Evolutionary conservation across 2,888 invertebrate species (phyloP).

Genomic region (Cantharis flavilabris): DNA sequence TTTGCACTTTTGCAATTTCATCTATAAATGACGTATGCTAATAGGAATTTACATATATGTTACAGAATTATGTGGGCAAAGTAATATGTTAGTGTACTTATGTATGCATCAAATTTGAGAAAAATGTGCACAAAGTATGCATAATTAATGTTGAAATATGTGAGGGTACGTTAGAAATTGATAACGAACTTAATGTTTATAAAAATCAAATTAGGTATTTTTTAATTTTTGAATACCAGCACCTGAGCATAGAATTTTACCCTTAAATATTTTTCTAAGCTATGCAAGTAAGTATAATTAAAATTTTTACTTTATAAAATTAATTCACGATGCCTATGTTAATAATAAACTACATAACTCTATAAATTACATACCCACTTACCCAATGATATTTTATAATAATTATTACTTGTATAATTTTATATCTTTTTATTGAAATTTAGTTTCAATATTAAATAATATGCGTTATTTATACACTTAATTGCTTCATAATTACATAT

Average conservation of each 20-base stretch:
- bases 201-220: neutral
- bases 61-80: conserved; percentile 19
- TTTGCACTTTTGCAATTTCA: neutral
- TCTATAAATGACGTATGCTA: conserved; percentile 16
- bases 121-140: neutral
- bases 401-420: neutral
- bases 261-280: neutral
- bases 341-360: neutral
- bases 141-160: neutral
- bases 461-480: neutral
- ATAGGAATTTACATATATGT: conserved; percentile 12
- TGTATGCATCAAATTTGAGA: neutral
- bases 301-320: neutral
- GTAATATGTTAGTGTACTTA: neutral
- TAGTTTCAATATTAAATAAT: neutral
- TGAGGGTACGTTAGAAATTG: conserved; percentile 10
- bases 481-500: neutral
- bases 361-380: neutral
- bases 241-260: neutral
- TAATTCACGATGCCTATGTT: neutral
- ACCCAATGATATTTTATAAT: neutral
- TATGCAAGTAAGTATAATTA: neutral
- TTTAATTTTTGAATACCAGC: neutral
- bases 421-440: neutral
- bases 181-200: conserved; percentile 22